Base-by-base conservation (phyloP, 2,888 invertebrate genomes). In the Cerastis rubricosa region DNA sequence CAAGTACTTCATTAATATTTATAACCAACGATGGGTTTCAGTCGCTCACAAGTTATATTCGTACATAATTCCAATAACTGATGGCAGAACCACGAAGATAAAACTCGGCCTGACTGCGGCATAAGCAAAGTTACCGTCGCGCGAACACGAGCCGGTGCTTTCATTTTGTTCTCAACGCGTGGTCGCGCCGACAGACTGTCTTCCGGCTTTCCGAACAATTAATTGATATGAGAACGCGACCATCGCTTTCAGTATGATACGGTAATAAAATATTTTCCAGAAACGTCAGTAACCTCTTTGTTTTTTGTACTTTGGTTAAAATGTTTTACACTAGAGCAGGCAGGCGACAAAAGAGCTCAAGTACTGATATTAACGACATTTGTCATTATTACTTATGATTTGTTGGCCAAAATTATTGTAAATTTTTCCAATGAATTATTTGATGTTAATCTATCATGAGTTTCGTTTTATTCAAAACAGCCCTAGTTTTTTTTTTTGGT, bases 401-500 rank as follows among this genome's bases (percentile, higher is more conserved):
- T 57, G 67, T 65, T 79, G 59, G 61, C 64, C 76, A 74, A 83
- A 71, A 54, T 45, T n/a, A 40, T 2, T 43, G 29, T 14, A n/a
- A 19, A 47, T 29, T 25, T 51, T 40, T n/a, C 9, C 22, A 70
- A 61, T 11, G 0, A 22, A 47, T n/a, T 29, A 63, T 61, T 74
- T 14, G n/a, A 54, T 76, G 68, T 67, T 59, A 63, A 66, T 73
- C 72, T 51, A 66, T 61, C 61, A 76, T 64, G 61, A 70, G 67
- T 78, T 78, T 73, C 68, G 57, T 80, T 80, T 70, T 78, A 65
- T 77, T 77, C 68, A 81, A 87, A 83, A 80, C 68, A 87, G 67
- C 72, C 64, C 54, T 74, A 73, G 67, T 51, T 59, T 64, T 68
- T 66, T 87, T 73, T 75, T 76, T 65, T n/a, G n/a, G 61, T 49